Evolutionary conservation across 2,113 vertebrate species (phyloP), one percentile per base, ranked within the genome.

Genomic region (Sceloporus undulatus): DNA sequence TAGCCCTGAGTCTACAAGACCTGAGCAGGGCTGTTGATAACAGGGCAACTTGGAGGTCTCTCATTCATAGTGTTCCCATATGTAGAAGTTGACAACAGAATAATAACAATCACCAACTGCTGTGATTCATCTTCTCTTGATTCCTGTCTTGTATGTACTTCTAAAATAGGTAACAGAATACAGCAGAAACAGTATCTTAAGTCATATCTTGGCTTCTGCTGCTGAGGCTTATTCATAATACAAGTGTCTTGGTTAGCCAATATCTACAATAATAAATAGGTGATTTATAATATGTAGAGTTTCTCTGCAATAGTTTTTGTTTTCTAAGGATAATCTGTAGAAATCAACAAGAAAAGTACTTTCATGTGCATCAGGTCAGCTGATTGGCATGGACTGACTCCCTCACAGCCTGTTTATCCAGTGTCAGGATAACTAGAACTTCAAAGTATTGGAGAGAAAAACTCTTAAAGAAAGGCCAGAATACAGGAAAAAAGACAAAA

Each of bases 301-400:
- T 79, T 85, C 13, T 85, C 9, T 75, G n/a, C 1, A 19, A 6
- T 27, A 68, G 29, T 9, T 18, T 13, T 66, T 56, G 42, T 42
- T 38, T 76, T 14, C 25, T 85, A 65, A 85, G 40, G 13, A 65
- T 9, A 85, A 13, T 59, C n/a, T 73, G 82, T 38, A 75, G 40
- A 74, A 59, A 42, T 59, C 65, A 42, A 25, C 81, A n/a, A 78
- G 52, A 42, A 42, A 5, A 13, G 59, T 27, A 4, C 56, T 29
- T 65, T 21, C 38, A 73, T 48, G 29, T 79, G 82, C 25, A 79
- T n/a, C 40, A 52, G 38, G 29, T 73, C 52, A 75, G 18, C 14
- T 76, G 40, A 82, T 34, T 87, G 79, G 29, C 40, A 87, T 38
- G 21, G 71, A 52, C 10, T 21, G 79, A 87, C 25, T n/a, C 21